Evolutionary conservation across 1,140 invertebrate genomes (phyloP).

Genomic region (Drosophila sechellia): DNA sequence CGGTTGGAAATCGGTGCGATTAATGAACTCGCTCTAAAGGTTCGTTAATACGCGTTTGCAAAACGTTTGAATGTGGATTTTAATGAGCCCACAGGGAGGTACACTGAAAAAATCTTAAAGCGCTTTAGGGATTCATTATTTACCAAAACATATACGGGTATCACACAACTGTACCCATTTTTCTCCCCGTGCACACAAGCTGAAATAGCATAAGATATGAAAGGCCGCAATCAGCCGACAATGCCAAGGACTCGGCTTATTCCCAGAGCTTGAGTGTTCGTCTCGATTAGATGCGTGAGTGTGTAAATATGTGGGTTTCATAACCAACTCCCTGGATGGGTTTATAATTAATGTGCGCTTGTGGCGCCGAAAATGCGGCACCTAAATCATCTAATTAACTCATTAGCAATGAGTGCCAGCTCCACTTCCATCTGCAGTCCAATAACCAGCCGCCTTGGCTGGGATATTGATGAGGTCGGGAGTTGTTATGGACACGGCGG

Average conservation of each 20-base stretch:
- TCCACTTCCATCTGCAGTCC: constrained; percentile 11
- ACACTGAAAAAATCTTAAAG: background rate
- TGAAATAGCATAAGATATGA: constrained; percentile 28
- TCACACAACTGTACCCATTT: too few species aligned
- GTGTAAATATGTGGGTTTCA: constrained; percentile 53
- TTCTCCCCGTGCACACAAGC: constrained; percentile 5
- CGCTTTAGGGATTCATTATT: too few species aligned
- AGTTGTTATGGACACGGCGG: constrained; percentile 15
- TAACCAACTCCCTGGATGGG: constrained; percentile 25
- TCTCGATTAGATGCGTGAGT: background rate
- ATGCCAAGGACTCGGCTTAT: constrained; percentile 34
- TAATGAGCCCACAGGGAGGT: constrained; percentile 54
- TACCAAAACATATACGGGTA: background rate
- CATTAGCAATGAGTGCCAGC: constrained; percentile 55
- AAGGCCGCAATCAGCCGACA: constrained; percentile 67
- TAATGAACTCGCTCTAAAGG: constrained; percentile 63
- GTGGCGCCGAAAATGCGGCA: constrained; percentile 57
- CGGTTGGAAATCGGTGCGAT: constrained; percentile 60
- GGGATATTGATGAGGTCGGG: constrained; percentile 26
- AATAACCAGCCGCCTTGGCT: constrained; percentile 2
- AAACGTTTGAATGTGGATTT: constrained; percentile 71
- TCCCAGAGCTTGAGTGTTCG: constrained; percentile 1
- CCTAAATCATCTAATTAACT: constrained; percentile 78
- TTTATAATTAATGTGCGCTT: constrained; percentile 63
- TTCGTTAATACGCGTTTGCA: constrained; percentile 61